phyloP scores from a whole-genome alignment of 2,797 vertebrate genomes.

The Sebastes matsubarae region DNA sequence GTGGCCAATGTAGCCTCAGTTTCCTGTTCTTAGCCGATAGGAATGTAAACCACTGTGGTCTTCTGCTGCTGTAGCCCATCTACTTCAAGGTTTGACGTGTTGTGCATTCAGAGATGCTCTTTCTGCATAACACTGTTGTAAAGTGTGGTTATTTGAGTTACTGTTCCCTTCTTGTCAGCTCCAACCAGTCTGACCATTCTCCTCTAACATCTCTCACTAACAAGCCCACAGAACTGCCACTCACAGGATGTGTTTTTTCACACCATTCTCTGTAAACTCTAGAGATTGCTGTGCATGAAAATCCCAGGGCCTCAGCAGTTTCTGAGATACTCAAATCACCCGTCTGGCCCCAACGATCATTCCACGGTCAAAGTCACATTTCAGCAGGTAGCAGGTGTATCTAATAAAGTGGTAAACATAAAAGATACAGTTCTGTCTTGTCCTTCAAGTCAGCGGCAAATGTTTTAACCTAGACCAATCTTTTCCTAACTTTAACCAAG shows the following conservation, averaged over 20 bases:
- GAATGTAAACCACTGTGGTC: not conserved
- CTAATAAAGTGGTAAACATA: not conserved
- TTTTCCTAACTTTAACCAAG: not conserved
- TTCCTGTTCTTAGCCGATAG: not conserved
- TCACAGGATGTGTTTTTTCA: conserved; percentile 8
- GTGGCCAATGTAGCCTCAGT: not conserved
- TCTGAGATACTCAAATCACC: not conserved
- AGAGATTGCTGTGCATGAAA: not conserved
- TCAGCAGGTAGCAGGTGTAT: not conserved
- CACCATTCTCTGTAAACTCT: not conserved
- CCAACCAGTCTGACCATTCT: not conserved
- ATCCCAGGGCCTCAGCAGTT: not conserved
- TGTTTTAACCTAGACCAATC: not conserved
- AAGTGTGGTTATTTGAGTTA: not conserved
- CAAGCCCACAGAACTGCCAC: not conserved
- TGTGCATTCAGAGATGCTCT: not conserved
- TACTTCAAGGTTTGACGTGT: not conserved
- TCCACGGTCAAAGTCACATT: not conserved
- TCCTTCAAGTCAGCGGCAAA: not conserved
- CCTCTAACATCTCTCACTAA: conserved; percentile 14
- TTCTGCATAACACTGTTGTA: not conserved
- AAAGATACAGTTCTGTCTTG: not conserved
- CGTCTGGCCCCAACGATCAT: not conserved
- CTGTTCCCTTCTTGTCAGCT: not conserved
- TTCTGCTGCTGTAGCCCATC: not conserved